phyloP scores from a whole-genome alignment of 1,140 invertebrate species.

The Teleopsis dalmanni region DNA sequence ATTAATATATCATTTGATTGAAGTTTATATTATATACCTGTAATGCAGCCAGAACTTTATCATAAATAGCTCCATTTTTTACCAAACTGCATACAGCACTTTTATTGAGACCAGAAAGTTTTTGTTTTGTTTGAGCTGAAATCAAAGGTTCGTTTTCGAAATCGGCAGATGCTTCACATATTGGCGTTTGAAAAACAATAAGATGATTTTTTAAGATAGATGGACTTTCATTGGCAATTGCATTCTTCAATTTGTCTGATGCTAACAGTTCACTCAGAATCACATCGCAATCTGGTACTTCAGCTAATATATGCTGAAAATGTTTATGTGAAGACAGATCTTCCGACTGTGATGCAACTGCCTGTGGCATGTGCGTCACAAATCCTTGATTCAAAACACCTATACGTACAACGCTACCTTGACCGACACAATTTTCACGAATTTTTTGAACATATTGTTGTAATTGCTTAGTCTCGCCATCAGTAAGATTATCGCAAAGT shows the following conservation, averaged over 20 bases:
- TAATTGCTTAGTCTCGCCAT: slow-evolving; percentile 54
- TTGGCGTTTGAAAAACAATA: slow-evolving; percentile 28
- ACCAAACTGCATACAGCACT: slow-evolving; percentile 46
- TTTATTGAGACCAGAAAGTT: slow-evolving; percentile 27
- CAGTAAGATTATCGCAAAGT: slow-evolving; percentile 53
- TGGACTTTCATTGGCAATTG: slow-evolving; percentile 9
- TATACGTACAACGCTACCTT: slow-evolving; percentile 52
- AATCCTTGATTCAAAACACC: slow-evolving; percentile 26
- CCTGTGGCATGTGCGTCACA: slow-evolving; percentile 7
- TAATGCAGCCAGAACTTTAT: slow-evolving; percentile 49
- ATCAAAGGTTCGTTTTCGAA: slow-evolving; percentile 18
- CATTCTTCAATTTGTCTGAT: slow-evolving; percentile 23
- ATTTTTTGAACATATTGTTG: slow-evolving; percentile 58
- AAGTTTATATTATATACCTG: slow-evolving; percentile 20
- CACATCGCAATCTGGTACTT: slow-evolving; percentile 21
- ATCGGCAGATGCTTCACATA: slow-evolving; percentile 21
- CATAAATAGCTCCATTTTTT: slow-evolving; percentile 51
- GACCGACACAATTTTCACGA: slow-evolving; percentile 56
- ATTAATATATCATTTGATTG: no score
- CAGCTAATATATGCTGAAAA: background rate
- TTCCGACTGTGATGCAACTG: background rate
- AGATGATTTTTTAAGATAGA: slow-evolving; percentile 23
- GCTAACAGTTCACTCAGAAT: slow-evolving; percentile 23
- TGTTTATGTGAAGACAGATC: slow-evolving; percentile 1
- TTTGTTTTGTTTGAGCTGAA: slow-evolving; percentile 21